Base-by-base conservation (phyloP, 92 coral and sea anemone genomes). In the Actinernus sp. region DNA sequence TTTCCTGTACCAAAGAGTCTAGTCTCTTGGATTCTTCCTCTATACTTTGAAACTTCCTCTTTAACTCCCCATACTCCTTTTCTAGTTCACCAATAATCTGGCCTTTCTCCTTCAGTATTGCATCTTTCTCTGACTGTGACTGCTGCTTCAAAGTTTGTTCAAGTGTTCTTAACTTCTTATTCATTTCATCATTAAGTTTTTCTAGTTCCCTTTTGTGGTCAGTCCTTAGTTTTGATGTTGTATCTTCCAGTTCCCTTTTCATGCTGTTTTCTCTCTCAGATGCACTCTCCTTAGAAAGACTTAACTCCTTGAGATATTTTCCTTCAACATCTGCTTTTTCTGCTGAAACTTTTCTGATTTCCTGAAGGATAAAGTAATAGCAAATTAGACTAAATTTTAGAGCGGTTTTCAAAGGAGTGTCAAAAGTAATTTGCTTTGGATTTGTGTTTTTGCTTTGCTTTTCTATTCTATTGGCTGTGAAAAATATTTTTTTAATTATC, bases 241-340 rank as follows among this genome's bases (percentile, higher is more conserved):
- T 79, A 50, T 87, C 78, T 46, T 87, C 92, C 2, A 83, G 81
- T 67, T 74, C 86, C 52, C 65, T 61, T 69, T 85, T 79, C 16
- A 94, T 83, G 7, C 69, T 65, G 26, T 55, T 45, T 62, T 90
- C 97, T 36, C 80, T 81, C n/a, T 82, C 86, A 9, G 92, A 70
- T 26, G 98, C 82, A 33, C 70, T 81, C 20, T 87, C 95, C 49
- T 70, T 78, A 1, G 97, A 82, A 37, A 55, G 51, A 31, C 76
- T 75, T 31, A 94, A 59, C 58, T 94, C 98, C 31, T 71, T 58
- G 3, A 74, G 83, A 43, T 90, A 91, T 71, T 94, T 94, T 14
- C 71, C 63, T 48, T 87, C 93, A 44, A 94, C 39, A 34, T 90
- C 97, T 50, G 64, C 67, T 60, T 94, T 94, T 71, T 87, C 97